Conservation (phyloP, 2,113 vertebrate species). For the Lamprotornis superbus region DNA sequence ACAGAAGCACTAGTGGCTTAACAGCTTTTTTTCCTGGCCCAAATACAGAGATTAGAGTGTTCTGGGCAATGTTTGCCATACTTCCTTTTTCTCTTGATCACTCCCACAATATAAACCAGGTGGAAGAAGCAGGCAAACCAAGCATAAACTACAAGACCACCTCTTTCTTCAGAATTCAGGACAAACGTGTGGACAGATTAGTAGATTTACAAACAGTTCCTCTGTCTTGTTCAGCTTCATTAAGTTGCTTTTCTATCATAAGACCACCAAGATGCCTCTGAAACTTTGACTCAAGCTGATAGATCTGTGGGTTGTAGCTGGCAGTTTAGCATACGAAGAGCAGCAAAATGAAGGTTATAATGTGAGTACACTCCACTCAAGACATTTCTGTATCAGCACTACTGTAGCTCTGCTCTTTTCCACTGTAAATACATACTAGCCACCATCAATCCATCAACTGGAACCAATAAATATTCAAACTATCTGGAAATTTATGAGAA, state of each 20-base stretch:
- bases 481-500: neutral
- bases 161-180: neutral
- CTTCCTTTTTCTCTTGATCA: neutral
- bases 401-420: neutral
- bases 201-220: neutral
- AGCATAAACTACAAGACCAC: neutral
- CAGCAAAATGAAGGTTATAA: neutral
- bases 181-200: neutral
- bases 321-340: neutral
- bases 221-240: neutral
- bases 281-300: neutral
- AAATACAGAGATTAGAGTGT: neutral
- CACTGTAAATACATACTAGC: neutral
- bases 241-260: neutral
- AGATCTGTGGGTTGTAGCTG: neutral
- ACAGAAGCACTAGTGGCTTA: neutral
- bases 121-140: neutral
- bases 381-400: neutral
- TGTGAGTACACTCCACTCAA: neutral
- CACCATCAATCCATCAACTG: neutral
- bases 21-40: neutral
- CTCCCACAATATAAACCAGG: neutral
- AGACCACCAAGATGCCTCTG: neutral
- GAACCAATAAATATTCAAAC: neutral
- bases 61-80: neutral